Base-by-base conservation (phyloP, 1,140 invertebrate genomes). In the Orchestia grillus region DNA sequence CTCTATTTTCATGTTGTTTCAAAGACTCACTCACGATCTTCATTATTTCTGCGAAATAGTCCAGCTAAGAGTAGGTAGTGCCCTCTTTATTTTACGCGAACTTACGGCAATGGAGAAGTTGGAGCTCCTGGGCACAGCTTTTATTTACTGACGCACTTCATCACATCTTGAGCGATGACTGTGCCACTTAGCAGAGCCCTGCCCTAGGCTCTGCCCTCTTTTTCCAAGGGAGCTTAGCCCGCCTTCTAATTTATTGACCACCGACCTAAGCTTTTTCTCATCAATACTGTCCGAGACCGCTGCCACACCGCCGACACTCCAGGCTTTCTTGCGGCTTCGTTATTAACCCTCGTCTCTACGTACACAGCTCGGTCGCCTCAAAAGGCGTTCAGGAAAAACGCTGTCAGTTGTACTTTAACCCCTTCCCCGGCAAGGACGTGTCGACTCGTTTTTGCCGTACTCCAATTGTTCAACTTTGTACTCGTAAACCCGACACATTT, bases 101-200 rank as follows among this genome's bases (percentile, higher is more conserved):
- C 11, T 77, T 77, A 77, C 62, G 62, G 62, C 62, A 77, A 77
- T 77, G 62, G 62, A 77, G 62, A 77, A 77, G 62, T 77, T 77
- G 62, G 62, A 36, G 62, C 62, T 77, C 62, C 62, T 15, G 62
- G 62, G 62, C 62, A 77, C 88, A 44, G 41, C 44, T 91, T 91
- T 91, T 91, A 91, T 91, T 91, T 91, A 91, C 88, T 42, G 88
- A 42, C 41, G 88, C 88, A 43, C 88, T 91, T 91, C 88, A 44
- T 91, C 88, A 91, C 44, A 91, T 91, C 88, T 91, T 91, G 41
- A 91, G 88, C 88, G 88, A 42, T 91, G 88, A 91, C 88, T 43
- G 88, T 44, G 41, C 88, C 88, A 43, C 88, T 91, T 91, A 91
- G 88, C 41, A 44, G 88, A 91, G 88, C 88, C 88, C 44, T 91